phyloP scores from a whole-genome alignment of 2,888 invertebrate genomes.

The Ormyrus rosae region DNA sequence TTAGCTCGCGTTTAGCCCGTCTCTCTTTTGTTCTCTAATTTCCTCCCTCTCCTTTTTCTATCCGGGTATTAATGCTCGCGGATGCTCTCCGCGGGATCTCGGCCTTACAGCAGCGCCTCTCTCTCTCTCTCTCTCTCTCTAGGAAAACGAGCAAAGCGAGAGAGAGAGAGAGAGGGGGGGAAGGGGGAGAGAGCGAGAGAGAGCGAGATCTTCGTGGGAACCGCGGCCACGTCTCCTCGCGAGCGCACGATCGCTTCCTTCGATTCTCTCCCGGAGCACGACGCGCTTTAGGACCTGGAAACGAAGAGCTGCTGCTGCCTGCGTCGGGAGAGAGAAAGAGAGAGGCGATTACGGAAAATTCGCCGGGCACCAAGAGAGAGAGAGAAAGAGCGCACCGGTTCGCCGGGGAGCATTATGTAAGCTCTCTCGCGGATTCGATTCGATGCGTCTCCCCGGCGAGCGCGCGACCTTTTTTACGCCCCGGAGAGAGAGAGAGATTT shows the following conservation, averaged over 20 bases:
- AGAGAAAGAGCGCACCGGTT: constrained; percentile 9
- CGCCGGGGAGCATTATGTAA: constrained; percentile 42
- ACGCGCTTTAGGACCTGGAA: constrained; percentile 49
- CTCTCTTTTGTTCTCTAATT: constrained; percentile 54
- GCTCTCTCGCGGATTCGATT: constrained; percentile 12
- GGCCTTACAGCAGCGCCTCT: too few species aligned
- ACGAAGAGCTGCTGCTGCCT: constrained; percentile 33
- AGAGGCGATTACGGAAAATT: constrained; percentile 28
- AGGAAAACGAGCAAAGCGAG: neutral
- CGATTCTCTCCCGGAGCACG: constrained; percentile 50
- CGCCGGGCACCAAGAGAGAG: too few species aligned
- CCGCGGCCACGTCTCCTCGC: constrained; percentile 61
- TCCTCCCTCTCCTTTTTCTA: constrained; percentile 39
- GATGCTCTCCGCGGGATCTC: constrained; percentile 8
- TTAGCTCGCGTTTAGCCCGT: constrained; percentile 23
- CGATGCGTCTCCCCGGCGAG: constrained; percentile 14
- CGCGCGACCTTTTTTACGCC: neutral
- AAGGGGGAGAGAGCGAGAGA: constrained; percentile 10
- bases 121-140: too few species aligned
- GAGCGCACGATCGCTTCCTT: constrained; percentile 55
- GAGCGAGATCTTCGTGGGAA: constrained; percentile 65
- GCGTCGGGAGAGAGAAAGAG: neutral
- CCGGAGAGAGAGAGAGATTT: neutral
- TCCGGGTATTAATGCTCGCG: constrained; percentile 47
- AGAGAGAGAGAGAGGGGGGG: constrained; percentile 20